phyloP scores from a whole-genome alignment of 2,797 vertebrate genomes.

The Enteromius thamalakanensis region DNA sequence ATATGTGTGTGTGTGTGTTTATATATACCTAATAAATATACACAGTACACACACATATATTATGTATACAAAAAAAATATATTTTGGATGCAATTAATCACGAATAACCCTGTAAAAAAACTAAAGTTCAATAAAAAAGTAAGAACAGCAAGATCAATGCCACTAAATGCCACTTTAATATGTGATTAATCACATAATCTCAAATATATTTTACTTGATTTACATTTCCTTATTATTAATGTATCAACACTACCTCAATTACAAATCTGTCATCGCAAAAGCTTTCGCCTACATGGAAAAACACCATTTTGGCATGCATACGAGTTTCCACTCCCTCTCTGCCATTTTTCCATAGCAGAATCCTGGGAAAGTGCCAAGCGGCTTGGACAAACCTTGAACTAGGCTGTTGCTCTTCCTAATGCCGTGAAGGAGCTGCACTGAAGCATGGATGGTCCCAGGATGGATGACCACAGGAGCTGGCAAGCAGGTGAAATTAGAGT shows the following conservation, averaged over 20 bases:
- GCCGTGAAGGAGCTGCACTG: conserved; percentile 63
- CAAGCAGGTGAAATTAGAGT: conserved; percentile 59
- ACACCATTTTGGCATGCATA: conserved; percentile 41
- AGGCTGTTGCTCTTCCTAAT: conserved; percentile 53
- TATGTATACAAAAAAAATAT: too few species aligned
- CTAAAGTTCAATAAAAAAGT: too few species aligned
- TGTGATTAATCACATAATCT: neutral
- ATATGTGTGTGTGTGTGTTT: too few species aligned
- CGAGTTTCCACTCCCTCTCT: conserved; percentile 57
- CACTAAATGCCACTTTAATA: neutral
- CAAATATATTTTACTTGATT: neutral
- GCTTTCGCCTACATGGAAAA: conserved; percentile 36
- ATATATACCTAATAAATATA: too few species aligned
- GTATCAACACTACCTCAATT: conserved; percentile 3
- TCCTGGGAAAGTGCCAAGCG: conserved; percentile 50
- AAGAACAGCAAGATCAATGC: neutral
- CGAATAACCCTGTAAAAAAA: too few species aligned
- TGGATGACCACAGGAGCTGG: conserved; percentile 61
- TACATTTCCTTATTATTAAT: neutral
- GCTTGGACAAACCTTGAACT: conserved; percentile 47
- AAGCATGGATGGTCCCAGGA: conserved; percentile 59
- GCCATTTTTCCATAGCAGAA: conserved; percentile 60
- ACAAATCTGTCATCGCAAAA: conserved; percentile 30
- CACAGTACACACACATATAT: too few species aligned
- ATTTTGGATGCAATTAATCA: too few species aligned